phyloP scores from a whole-genome alignment of 1,140 invertebrate species.

The Mylabris phalerata region DNA sequence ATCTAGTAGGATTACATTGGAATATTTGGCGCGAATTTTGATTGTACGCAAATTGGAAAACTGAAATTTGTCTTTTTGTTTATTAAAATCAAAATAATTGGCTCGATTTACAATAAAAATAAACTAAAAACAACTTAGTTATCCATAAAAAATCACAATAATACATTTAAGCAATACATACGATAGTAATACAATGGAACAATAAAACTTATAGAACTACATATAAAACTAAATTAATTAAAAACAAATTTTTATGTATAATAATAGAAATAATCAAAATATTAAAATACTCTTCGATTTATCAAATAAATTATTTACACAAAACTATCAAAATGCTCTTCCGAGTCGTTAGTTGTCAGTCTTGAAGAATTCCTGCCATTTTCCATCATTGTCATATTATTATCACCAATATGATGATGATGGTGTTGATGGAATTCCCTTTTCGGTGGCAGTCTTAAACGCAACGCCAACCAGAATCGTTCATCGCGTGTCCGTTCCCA shows the following conservation, averaged over 20 bases:
- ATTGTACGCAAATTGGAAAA: too few species aligned
- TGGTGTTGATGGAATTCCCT: conserved; percentile 1
- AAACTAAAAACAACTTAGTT: conserved; percentile 14
- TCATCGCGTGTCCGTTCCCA: conserved; percentile 31
- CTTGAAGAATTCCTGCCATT: conserved; percentile 17
- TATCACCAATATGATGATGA: background rate
- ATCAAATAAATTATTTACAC: conserved; percentile 26
- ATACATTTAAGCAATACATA: background rate
- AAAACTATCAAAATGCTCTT: conserved; percentile 17
- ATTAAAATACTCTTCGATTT: conserved; percentile 7
- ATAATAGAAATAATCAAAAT: background rate
- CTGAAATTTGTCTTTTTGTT: too few species aligned
- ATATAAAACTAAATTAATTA: background rate
- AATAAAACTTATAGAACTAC: background rate
- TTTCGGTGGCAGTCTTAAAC: conserved; percentile 34
- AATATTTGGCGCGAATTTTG: too few species aligned
- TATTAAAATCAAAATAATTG: too few species aligned
- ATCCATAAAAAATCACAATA: conserved; percentile 8
- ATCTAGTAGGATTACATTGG: too few species aligned
- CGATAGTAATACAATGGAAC: conserved; percentile 2
- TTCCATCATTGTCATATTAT: background rate
- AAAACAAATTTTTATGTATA: conserved; percentile 3
- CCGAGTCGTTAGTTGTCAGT: conserved; percentile 18
- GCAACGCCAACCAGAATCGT: conserved; percentile 33
- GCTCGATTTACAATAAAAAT: conserved; percentile 7